phyloP scores from a whole-genome alignment of 2,797 vertebrate species.

The Mus caroli region DNA sequence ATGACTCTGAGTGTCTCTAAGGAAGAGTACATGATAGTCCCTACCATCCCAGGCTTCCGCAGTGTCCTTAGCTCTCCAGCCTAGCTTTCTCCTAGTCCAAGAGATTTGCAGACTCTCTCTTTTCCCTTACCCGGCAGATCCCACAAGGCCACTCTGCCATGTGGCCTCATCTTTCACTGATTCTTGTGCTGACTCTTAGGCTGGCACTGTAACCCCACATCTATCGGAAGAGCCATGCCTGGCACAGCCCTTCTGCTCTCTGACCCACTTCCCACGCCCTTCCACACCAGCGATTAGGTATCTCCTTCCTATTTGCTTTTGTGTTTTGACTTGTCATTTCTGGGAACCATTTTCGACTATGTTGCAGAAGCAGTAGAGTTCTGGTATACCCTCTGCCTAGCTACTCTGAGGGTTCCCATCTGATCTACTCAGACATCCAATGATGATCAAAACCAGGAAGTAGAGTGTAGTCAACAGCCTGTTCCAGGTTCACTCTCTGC shows the following conservation, averaged over 20 bases:
- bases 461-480: no score
- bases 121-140: background rate
- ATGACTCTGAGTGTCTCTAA: background rate
- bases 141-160: fast-evolving
- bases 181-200: background rate
- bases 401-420: background rate
- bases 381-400: background rate
- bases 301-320: background rate
- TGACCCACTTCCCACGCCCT: no score
- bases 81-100: background rate
- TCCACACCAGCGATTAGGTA: no score
- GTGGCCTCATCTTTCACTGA: background rate
- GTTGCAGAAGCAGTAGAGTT: background rate
- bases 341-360: background rate
- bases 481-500: fast-evolving
- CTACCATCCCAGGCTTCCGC: background rate
- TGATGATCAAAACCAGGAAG: background rate
- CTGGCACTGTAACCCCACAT: no score
- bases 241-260: fast-evolving
- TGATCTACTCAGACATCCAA: background rate
- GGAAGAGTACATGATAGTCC: background rate
- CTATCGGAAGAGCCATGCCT: background rate
- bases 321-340: background rate
- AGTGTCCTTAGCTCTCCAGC: background rate
- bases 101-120: background rate